Percentiles rank a stretch among this genome's conserved stretches.
phyloP scores from a whole-genome alignment of 2,888 invertebrate species.

The Acanthosepion lycidas region DNA sequence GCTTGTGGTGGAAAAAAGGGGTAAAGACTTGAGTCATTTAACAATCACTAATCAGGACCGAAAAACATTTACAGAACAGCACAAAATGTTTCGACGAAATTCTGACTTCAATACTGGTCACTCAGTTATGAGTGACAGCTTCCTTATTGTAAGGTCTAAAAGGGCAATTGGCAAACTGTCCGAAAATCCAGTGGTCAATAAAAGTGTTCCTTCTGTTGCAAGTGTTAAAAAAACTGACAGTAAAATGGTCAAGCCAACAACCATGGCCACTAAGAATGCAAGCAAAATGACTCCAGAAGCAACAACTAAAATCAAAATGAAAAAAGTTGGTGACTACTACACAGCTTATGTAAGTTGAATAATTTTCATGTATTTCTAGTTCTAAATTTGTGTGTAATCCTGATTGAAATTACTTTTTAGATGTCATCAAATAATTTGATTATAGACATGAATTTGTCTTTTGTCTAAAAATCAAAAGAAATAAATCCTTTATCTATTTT shows the following conservation, averaged over 20 bases:
- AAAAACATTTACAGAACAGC: background rate
- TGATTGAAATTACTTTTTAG: no score
- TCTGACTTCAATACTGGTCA: background rate
- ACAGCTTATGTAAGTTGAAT: conserved; percentile 41
- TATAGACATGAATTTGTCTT: no score
- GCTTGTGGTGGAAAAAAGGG: conserved; percentile 59
- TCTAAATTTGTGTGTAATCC: no score
- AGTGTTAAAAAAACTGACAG: background rate
- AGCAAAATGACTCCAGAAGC: background rate
- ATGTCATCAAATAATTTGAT: no score
- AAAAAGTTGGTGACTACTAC: conserved; percentile 14
- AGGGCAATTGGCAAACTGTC: background rate
- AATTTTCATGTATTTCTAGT: no score
- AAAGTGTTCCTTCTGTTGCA: background rate
- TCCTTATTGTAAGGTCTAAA: background rate
- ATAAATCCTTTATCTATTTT: no score
- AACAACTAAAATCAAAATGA: conserved; percentile 11
- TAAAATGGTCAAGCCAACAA: background rate
- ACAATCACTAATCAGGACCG: conserved; percentile 51
- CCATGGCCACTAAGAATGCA: background rate
- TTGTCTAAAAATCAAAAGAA: no score
- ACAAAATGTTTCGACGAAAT: conserved; percentile 4
- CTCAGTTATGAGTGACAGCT: conserved; percentile 14
- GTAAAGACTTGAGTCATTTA: conserved; percentile 59
- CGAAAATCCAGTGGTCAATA: background rate